Base-by-base conservation (phyloP, 1,140 invertebrate species). In the Lamellibrachia luymesi region DNA sequence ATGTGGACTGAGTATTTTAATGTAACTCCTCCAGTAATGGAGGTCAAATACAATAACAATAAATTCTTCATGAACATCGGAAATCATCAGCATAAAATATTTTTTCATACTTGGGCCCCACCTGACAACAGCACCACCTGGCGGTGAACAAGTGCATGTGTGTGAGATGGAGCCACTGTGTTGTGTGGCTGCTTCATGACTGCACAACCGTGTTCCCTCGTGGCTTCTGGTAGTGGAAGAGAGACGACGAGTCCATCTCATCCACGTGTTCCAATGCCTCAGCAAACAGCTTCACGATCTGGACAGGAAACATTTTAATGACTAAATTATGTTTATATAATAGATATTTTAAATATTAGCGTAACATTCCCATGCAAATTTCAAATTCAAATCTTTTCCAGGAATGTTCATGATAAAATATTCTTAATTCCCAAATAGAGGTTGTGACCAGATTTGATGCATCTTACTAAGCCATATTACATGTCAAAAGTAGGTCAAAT, bases 201-300 rank as follows among this genome's bases (percentile, higher is more conserved):
- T 80, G 64, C 25, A 22, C 7, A 80, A 22, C 7, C 1, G 17
- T 8, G 13, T 80, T 80, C 8, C 64, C 64, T 91, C 91, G 91
- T 91, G 92, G 92, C 38, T 56, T 92, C 56, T 92, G 93, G 56
- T 95, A 95, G 91, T 95, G 93, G 93, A 95, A 95, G 38, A 95
- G 94, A 93, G 94, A 94, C 13, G 93, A 93, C n/a, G 94, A 92
- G 56, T 94, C 91, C 51, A 95, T 93, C 92, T 95, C 92, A 50
- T 94, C 94, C 50, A 93, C 93, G 92, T 95, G 94, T 51, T 94
- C 94, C 50, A 95, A 92, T 38, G 95, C 93, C 93, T 95, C 95
- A 2, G 94, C 94, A 90, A 95, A 95, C 50, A 95, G 93, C 90
- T 95, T 95, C 25, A 94, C 93, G 92, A 95, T 94, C 95, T 95